A percentile compares a stretch with the other conserved stretches of the same genome.
Evolutionary conservation across 2,888 invertebrate genomes (phyloP).

Genomic region (Pharmacophagus antenor): DNA sequence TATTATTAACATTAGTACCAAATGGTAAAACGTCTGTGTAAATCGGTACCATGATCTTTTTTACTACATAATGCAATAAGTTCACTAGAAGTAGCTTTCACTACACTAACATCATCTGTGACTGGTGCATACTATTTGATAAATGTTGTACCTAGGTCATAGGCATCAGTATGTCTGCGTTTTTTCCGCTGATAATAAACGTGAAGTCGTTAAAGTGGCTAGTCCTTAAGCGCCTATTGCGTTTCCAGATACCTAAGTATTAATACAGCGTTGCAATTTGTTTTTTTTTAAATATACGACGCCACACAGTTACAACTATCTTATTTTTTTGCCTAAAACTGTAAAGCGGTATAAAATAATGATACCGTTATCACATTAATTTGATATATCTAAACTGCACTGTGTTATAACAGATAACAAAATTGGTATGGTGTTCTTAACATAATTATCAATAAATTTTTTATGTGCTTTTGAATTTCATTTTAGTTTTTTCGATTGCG

Average conservation of each 20-base stretch:
- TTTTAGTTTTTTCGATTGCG: not conserved
- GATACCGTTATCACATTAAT: not conserved
- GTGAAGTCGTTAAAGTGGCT: not conserved
- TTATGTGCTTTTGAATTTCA: too few relatives aligned
- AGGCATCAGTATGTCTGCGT: not conserved
- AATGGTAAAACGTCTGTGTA: not conserved
- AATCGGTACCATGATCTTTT: not conserved
- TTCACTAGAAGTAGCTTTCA: not conserved
- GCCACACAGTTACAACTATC: too few relatives aligned
- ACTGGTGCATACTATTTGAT: not conserved
- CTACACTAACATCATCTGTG: not conserved
- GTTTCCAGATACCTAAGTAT: not conserved
- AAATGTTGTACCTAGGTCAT: too few relatives aligned
- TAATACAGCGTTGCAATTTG: not conserved
- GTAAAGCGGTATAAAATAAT: not conserved
- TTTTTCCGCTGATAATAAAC: not conserved
- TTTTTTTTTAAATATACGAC: too few relatives aligned
- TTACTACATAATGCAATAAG: not conserved
- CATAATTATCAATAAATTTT: not conserved
- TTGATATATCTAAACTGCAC: not conserved
- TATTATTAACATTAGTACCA: too few relatives aligned
- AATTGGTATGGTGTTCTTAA: not conserved
- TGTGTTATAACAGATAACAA: not conserved
- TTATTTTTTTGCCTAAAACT: not conserved
- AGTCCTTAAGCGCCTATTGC: not conserved